Evolutionary conservation across 2,797 vertebrate genomes (phyloP), one percentile per base, ranked within the genome.

Genomic region (Siniperca undulata): DNA sequence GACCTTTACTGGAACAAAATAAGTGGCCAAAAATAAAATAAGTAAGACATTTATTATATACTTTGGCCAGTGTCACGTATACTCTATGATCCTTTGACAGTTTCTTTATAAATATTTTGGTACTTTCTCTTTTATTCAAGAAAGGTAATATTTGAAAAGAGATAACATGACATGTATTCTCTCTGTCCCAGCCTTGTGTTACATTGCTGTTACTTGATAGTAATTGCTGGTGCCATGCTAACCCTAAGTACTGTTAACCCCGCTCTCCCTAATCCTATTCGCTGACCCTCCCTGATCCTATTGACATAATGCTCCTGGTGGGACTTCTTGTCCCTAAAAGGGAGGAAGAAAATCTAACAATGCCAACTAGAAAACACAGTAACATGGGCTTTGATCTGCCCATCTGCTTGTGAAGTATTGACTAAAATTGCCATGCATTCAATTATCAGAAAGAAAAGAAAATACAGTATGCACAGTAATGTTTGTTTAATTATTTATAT

Each of bases 1-100:
- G 14, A 34, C 20, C 30, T 64, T 73, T 22, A 78, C 52, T 22
- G 67, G 65, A 79, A 38, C 42, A n/a, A 81, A 87, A 78, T 74
- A 82, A 80, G 78, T 36, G 75, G 70, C 30, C 59, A n/a, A n/a
- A n/a, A n/a, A n/a, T n/a, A n/a, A n/a, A n/a, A n/a, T n/a, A n/a
- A n/a, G n/a, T n/a, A 27, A 74, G 56, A 72, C 8, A n/a, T 74
- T 38, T 70, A 27, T 38, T 50, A 30, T 36, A 78, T 22, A 56
- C 53, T 80, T 44, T 34, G 12, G n/a, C 62, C 62, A 19, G 34
- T 14, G 20, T 22, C 24, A 16, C 36, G 36, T 12, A 22, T 22
- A 17, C 38, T 30, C 27, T 42, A 3, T n/a, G 50, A 71, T 56
- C 27, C 46, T 67, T 46, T 20, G 34, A 62, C 11, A 14, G 50